Evolutionary conservation across 2,113 vertebrate genomes (phyloP), one percentile per base, ranked within the genome.

Genomic region (Glaucidium brasilianum): DNA sequence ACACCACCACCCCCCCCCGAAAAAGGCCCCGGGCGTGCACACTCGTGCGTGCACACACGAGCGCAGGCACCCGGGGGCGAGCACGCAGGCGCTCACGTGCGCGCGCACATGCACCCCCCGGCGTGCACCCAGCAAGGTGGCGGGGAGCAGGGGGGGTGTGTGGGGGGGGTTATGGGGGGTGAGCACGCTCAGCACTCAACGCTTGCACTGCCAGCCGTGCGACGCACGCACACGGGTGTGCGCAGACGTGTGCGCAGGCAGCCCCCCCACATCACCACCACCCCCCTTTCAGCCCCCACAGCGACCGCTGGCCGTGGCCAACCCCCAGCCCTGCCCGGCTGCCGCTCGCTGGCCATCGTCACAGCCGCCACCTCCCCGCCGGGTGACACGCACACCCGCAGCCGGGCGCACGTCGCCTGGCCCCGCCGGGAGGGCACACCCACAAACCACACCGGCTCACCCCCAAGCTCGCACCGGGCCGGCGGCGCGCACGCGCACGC

Each of bases 401-500:
- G 94, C 90, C 66, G 3, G 63, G 73, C 47, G 41, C 96, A 80
- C 93, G 83, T 68, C 9, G 1, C 83, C 93, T 15, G 9, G 64
- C 89, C 85, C 84, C 71, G 27, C 12, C 41, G 43, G 13, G n/a
- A 62, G 60, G 53, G 92, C 47, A 66, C 90, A 89, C 92, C 96
- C 96, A 87, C 95, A 67, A 92, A 96, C 87, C 95, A 7, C 96
- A 91, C 72, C 8, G 91, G 89, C 78, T 92, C 89, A 64, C 93
- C 96, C 95, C 95, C 86, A 23, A 1, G 93, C 91, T 91, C 20
- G 32, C 85, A 5, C 19, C 19, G 19, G 26, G 52, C 30, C 16
- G 19, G 14, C 17, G 80, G 41, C 19, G 45, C 45, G 45, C 45
- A 47, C 96, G 83, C 96, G 85, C 3, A 91, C 91, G 91, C 55